Conservation (phyloP, 2,888 invertebrate genomes). For the Ashinkailepas kermadecensis region DNA sequence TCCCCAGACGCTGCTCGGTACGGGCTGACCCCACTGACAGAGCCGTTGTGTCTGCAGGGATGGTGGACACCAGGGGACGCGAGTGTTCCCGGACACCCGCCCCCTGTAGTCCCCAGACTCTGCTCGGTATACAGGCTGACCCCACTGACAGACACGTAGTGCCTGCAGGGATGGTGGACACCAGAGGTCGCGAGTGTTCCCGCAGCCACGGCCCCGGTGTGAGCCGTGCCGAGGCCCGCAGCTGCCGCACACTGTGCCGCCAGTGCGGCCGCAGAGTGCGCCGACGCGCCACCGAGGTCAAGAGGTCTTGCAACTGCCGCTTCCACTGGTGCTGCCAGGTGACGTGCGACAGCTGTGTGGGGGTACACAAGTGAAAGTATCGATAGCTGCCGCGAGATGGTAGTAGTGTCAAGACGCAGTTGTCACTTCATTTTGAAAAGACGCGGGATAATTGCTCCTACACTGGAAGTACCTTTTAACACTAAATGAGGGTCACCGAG, state of each 20-base stretch:
- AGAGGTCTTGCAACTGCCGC: constrained; percentile 50
- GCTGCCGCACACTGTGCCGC: constrained; percentile 51
- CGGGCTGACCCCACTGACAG: too few relatives aligned
- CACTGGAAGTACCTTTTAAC: too few relatives aligned
- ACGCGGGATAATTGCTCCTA: too few relatives aligned
- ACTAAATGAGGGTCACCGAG: too few relatives aligned
- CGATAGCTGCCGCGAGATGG: constrained; percentile 29
- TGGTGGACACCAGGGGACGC: constrained; percentile 51
- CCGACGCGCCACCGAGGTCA: constrained; percentile 41
- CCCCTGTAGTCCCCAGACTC: too few relatives aligned
- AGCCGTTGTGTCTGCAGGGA: constrained; percentile 38
- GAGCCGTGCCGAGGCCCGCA: constrained; percentile 44
- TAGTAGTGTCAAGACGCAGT: neutral
- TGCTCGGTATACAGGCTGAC: too few relatives aligned
- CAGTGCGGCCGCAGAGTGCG: constrained; percentile 50
- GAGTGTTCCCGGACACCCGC: constrained; percentile 48
- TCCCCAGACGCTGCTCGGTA: too few relatives aligned
- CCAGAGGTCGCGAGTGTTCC: constrained; percentile 50
- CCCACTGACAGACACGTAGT: neutral
- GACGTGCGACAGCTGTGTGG: constrained; percentile 41
- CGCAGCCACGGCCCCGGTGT: constrained; percentile 39
- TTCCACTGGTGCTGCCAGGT: constrained; percentile 55
- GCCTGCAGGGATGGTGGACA: constrained; percentile 46
- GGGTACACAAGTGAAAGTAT: constrained; percentile 45
- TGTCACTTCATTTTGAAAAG: too few relatives aligned